Evolutionary conservation across 2,888 invertebrate genomes (phyloP).

Genomic region (Cerastis rubricosa): DNA sequence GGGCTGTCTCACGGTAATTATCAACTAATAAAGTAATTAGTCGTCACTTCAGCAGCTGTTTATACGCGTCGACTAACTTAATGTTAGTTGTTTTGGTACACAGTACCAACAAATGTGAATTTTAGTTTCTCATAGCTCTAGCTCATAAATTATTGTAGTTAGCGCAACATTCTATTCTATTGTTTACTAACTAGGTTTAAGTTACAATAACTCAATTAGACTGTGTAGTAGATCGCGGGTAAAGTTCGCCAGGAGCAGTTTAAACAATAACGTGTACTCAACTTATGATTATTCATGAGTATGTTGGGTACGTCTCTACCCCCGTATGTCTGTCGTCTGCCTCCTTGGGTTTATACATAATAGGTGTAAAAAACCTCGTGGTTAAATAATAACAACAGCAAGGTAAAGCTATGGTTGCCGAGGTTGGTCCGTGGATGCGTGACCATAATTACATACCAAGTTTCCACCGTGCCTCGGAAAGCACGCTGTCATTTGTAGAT

Average conservation of each 20-base stretch:
- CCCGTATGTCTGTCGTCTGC: neutral
- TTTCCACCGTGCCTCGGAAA: no score
- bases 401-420: no score
- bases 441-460: no score
- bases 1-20: neutral
- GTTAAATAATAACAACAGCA: no score
- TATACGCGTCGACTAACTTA: constrained; percentile 1
- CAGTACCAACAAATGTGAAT: constrained; percentile 11
- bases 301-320: neutral
- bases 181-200: constrained; percentile 41
- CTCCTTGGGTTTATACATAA: neutral
- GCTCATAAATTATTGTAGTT: constrained; percentile 27
- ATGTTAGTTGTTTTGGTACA: neutral
- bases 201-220: constrained; percentile 33
- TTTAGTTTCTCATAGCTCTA: no score
- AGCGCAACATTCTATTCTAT: constrained; percentile 28
- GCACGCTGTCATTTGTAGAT: no score
- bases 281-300: constrained; percentile 16
- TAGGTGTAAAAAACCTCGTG: no score
- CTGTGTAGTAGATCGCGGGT: constrained; percentile 18
- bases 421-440: no score
- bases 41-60: constrained; percentile 15
- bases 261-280: constrained; percentile 30
- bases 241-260: constrained; percentile 30
- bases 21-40: constrained; percentile 3